Base-by-base conservation (phyloP, 2,797 vertebrate species). In the Nasua narica region DNA sequence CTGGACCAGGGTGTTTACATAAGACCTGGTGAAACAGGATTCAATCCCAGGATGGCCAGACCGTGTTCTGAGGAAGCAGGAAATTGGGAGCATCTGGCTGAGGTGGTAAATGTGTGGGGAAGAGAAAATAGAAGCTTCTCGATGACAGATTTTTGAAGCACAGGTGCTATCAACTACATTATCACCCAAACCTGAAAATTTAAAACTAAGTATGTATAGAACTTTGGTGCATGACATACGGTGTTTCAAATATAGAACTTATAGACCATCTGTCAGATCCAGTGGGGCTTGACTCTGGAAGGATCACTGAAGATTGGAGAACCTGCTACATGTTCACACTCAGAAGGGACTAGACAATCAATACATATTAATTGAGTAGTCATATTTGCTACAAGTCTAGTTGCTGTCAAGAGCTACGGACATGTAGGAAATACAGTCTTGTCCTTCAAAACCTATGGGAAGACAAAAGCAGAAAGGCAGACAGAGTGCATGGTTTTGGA, bases 231-330 rank as follows among this genome's bases (percentile, higher is more conserved):
- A 74, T 95, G 58, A 78, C 97, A 98, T 97, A 97, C 93, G 97
- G 97, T 97, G 90, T 94, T 97, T 97, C 97, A 98, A 74, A 97
- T 96, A 96, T 97, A 97, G 97, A 97, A 96, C 79, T 85, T 96
- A 97, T 78, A 97, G 96, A 94, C 96, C 97, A 98, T 98, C 97
- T 97, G 97, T 87, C 84, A 88, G 32, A 89, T 87, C 90, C 78
- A 92, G 87, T 85, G 90, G 95, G 86, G 83, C 83, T 96, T 94
- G 70, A 96, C 81, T 95, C 90, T 93, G 91, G 62, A 92, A 97
- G 77, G n/a, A 94, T 95, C 91, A 58, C 82, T 89, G 90, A 94
- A 94, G 87, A 95, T 32, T 78, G 54, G 81, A 96, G 89, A 96
- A 81, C n/a, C 50, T 94, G 93, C 89, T 85, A 52, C 56, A 87